Evolutionary conservation across 2,888 invertebrate genomes (phyloP).

Genomic region (Amaurobius ferox): DNA sequence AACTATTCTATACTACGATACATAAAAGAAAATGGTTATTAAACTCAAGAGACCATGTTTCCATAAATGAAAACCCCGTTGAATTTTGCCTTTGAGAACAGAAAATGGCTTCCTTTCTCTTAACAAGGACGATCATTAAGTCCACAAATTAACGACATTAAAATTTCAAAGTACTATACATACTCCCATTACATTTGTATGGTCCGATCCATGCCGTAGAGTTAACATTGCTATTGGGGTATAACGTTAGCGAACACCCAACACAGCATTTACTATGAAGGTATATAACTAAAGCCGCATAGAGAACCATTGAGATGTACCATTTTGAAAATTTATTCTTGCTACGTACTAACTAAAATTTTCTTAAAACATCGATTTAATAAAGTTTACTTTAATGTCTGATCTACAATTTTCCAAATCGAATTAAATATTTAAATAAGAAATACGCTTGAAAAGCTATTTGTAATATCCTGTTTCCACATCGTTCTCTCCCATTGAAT

Average conservation of each 20-base stretch:
- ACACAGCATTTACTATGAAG: slow-evolving; percentile 68
- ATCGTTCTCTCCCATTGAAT: slow-evolving; percentile 46
- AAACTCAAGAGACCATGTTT: slow-evolving; percentile 63
- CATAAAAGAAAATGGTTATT: slow-evolving; percentile 10
- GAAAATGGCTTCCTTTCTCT: slow-evolving; percentile 69
- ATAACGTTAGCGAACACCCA: slow-evolving; percentile 71
- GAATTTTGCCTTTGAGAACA: slow-evolving; percentile 68
- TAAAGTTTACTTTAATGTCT: slow-evolving; percentile 21
- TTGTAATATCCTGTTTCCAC: slow-evolving; percentile 17
- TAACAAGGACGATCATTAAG: slow-evolving; percentile 56
- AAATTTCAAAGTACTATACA: background rate
- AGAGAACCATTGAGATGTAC: slow-evolving; percentile 38
- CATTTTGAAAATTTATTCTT: slow-evolving; percentile 44
- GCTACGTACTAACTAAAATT: slow-evolving; percentile 21
- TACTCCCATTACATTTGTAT: slow-evolving; percentile 34
- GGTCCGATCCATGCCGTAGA: slow-evolving; percentile 68
- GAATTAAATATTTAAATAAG: slow-evolving; percentile 8
- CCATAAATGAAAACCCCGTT: slow-evolving; percentile 73
- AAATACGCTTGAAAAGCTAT: background rate
- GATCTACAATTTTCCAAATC: slow-evolving; percentile 16
- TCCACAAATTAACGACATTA: slow-evolving; percentile 40
- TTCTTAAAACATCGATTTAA: slow-evolving; percentile 18
- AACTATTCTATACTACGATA: background rate
- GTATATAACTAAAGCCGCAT: slow-evolving; percentile 47
- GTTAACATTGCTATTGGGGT: slow-evolving; percentile 71